Evolutionary conservation across 2,888 invertebrate species (phyloP).

Genomic region (Pimpla rufipes): DNA sequence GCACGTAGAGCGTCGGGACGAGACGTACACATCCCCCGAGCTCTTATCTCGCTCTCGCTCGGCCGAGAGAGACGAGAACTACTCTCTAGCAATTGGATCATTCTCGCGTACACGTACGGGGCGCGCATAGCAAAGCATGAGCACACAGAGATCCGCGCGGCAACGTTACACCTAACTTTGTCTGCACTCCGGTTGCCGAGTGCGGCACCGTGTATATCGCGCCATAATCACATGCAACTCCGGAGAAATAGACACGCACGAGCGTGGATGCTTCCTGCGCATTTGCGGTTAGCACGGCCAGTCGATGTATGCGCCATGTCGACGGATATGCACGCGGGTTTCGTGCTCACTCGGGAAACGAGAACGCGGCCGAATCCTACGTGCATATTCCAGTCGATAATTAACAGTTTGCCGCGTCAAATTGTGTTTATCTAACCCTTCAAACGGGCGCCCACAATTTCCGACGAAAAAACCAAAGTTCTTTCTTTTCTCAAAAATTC

Average conservation of each 20-base stretch:
- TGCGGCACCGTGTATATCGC: neutral
- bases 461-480: too few species aligned
- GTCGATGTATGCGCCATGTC: neutral
- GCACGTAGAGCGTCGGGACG: conserved; percentile 5
- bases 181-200: neutral
- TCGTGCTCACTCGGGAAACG: conserved; percentile 13
- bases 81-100: conserved; percentile 32
- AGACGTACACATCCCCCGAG: neutral
- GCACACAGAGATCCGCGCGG: neutral
- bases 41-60: neutral
- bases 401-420: neutral
- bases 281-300: neutral
- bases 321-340: neutral
- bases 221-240: neutral
- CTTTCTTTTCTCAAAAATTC: too few species aligned
- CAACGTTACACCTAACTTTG: neutral
- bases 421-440: neutral
- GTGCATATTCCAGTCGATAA: conserved; percentile 13
- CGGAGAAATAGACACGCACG: neutral
- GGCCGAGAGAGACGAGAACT: neutral
- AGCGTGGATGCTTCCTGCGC: neutral
- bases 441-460: too few species aligned
- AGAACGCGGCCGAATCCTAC: neutral
- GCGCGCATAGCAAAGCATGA: neutral
- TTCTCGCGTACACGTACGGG: conserved; percentile 14